Conservation (phyloP, 2,113 vertebrate genomes). For the Propithecus coquereli region DNA sequence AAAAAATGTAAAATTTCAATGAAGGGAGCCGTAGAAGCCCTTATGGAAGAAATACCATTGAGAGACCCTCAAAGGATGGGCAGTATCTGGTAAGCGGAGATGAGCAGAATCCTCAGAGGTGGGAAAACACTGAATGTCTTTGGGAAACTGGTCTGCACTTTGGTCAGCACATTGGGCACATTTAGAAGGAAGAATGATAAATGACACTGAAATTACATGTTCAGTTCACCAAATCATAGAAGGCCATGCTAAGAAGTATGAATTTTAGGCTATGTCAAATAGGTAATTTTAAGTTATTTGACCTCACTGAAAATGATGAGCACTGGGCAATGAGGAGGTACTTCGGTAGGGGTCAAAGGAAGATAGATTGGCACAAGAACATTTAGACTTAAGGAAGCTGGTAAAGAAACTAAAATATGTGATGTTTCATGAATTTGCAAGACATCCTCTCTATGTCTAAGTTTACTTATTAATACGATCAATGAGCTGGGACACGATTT, state of each 20-base stretch:
- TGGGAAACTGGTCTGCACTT: background rate
- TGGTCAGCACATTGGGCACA: background rate
- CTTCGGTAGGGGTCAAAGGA: background rate
- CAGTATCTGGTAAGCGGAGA: background rate
- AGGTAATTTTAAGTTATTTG: conserved; percentile 3
- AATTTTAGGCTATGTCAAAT: background rate
- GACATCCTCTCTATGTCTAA: background rate
- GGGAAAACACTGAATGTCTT: background rate
- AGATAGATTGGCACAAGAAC: background rate
- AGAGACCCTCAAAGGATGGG: background rate
- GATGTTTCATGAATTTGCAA: background rate
- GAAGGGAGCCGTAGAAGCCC: background rate
- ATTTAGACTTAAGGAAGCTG: background rate
- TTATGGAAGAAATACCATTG: background rate
- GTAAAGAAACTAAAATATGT: background rate
- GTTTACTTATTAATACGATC: background rate
- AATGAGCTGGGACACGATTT: background rate
- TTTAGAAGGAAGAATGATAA: background rate
- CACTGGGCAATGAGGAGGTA: background rate
- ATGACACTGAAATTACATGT: background rate
- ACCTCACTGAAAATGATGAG: background rate
- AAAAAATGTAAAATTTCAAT: background rate
- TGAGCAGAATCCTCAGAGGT: background rate
- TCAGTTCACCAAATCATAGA: background rate
- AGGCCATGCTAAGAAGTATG: background rate